A percentile compares a stretch with the other conserved stretches of the same genome.
These are phyloP conservation scores for Paraplagusia blochii DNA, from an alignment of 2,113 vertebrate species.

Conservation along the genomic window DNA sequence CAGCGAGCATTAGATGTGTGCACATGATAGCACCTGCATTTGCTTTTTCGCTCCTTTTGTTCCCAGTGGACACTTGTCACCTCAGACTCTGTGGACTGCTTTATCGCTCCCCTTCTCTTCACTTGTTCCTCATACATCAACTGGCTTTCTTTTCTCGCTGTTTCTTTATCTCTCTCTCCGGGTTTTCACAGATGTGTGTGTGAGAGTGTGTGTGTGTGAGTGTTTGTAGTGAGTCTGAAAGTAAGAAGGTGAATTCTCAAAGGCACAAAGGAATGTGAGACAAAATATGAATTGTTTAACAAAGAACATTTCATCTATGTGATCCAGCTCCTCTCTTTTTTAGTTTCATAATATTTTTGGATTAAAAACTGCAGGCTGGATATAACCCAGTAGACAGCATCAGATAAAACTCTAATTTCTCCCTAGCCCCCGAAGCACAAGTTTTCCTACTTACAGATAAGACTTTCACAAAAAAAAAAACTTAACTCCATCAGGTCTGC, in stretches of 20 bases:
- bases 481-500: slow-evolving; percentile 32
- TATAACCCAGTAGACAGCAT: slow-evolving; percentile 55
- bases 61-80: slow-evolving; percentile 69
- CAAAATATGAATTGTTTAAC: slow-evolving; percentile 53
- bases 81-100: slow-evolving; percentile 65
- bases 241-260: slow-evolving; percentile 44
- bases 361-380: slow-evolving; percentile 38
- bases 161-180: slow-evolving; percentile 54
- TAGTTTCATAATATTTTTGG: slow-evolving; percentile 42
- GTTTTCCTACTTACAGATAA: slow-evolving; percentile 54
- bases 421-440: slow-evolving; percentile 48
- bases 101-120: slow-evolving; percentile 54
- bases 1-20: slow-evolving; percentile 53
- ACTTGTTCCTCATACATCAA: slow-evolving; percentile 26
- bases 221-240: slow-evolving; percentile 17
- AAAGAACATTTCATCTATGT: slow-evolving; percentile 25
- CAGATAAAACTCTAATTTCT: slow-evolving; percentile 58
- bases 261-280: slow-evolving; percentile 51
- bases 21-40: slow-evolving; percentile 67
- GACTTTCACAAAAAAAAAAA: slow-evolving; percentile 31
- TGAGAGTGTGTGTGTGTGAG: background rate
- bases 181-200: slow-evolving; percentile 41
- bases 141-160: slow-evolving; percentile 35
- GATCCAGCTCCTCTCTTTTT: slow-evolving; percentile 24
- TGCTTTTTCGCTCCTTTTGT: slow-evolving; percentile 50